These are phyloP conservation scores for Sapajus apella DNA, from an alignment of 2,113 vertebrate genomes.

Conservation along the genomic window DNA sequence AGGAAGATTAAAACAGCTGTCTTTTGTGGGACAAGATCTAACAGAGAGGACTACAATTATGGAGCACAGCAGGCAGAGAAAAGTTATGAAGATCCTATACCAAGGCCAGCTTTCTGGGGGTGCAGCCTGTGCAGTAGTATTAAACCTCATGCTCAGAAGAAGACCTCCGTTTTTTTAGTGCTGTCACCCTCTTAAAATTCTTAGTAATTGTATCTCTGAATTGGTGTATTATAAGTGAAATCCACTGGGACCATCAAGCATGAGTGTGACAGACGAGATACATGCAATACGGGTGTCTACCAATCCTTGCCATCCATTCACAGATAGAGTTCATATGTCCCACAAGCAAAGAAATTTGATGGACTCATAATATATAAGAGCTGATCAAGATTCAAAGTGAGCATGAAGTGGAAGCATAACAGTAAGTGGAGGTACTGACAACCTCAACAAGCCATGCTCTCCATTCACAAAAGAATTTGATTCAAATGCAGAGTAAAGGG, in stretches of 20 bases:
- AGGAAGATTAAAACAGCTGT: neutral
- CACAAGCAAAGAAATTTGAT: neutral
- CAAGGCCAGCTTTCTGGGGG: neutral
- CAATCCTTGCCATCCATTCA: neutral
- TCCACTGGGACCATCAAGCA: neutral
- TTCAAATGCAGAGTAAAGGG: neutral
- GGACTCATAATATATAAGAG: neutral
- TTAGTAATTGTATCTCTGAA: neutral
- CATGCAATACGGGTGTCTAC: neutral
- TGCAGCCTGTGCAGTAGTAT: no score
- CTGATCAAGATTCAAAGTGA: neutral
- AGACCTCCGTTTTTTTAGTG: neutral
- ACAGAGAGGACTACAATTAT: neutral
- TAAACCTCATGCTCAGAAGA: neutral
- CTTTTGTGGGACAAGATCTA: neutral
- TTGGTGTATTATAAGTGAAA: neutral
- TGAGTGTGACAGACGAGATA: neutral
- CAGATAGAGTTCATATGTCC: neutral
- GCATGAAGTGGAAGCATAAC: neutral
- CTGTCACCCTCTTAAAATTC: neutral
- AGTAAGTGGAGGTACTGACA: neutral
- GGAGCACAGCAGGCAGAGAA: neutral
- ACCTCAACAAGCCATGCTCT: neutral
- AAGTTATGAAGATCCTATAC: neutral
- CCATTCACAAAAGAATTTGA: neutral